Evolutionary conservation across 2,797 vertebrate species (phyloP).

Genomic region (Gastrophryne carolinensis): DNA sequence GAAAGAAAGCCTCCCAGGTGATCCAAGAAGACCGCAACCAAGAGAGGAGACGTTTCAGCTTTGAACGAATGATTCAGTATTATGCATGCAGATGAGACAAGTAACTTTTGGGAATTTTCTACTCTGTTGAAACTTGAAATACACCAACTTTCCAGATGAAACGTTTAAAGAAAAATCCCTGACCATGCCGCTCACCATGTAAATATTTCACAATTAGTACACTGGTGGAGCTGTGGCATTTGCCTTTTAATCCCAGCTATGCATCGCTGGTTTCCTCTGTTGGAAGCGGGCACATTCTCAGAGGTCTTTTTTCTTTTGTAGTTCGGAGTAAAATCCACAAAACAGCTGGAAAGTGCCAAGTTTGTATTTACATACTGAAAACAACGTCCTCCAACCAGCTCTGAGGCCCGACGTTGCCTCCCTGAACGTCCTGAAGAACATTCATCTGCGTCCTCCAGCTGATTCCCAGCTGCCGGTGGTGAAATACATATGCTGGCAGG

Average conservation of each 20-base stretch:
- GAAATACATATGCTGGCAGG: conserved; percentile 41
- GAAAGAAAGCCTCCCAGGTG: too few species aligned
- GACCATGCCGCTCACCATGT: conserved; percentile 2
- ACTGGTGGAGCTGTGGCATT: conserved; percentile 32
- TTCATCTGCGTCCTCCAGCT: conserved; percentile 47
- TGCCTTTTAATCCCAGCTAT: conserved; percentile 33
- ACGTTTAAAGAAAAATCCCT: not conserved
- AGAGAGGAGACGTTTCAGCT: too few species aligned
- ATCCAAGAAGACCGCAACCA: too few species aligned
- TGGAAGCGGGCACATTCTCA: conserved; percentile 31
- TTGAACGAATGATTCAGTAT: too few species aligned
- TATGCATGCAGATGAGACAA: too few species aligned
- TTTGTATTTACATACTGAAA: conserved; percentile 44
- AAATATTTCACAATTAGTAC: conserved; percentile 20
- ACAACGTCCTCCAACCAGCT: conserved; percentile 35
- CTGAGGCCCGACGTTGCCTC: conserved; percentile 5
- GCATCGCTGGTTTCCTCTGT: not conserved
- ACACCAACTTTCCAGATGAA: not conserved
- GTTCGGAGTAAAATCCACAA: conserved; percentile 39
- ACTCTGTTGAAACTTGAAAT: too few species aligned
- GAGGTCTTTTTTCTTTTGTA: conserved; percentile 31
- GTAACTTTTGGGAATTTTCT: too few species aligned
- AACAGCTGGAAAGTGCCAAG: conserved; percentile 42
- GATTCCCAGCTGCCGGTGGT: conserved; percentile 49
- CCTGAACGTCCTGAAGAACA: conserved; percentile 25